Conservation (phyloP, 2,888 invertebrate species). For the Sesamia inferens region DNA sequence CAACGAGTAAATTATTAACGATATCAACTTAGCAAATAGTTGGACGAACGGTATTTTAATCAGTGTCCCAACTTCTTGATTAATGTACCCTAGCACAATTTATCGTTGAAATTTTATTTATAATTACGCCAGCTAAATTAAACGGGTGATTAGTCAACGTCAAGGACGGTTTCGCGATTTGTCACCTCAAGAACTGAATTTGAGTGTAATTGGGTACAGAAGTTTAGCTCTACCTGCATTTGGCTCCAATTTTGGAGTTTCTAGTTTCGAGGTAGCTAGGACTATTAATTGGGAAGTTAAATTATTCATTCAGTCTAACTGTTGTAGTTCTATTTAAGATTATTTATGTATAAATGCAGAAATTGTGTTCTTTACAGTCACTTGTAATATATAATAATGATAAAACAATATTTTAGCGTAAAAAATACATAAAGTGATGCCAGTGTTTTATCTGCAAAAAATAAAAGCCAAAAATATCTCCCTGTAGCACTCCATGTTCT, state of each 20-base stretch:
- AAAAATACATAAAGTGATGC: neutral
- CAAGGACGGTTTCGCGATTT: constrained; percentile 88
- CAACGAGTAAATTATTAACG: constrained; percentile 88
- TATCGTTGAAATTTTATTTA: constrained; percentile 90
- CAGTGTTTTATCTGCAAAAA: constrained; percentile 2
- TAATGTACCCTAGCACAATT: constrained; percentile 88
- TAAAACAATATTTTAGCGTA: no score
- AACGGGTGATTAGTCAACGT: constrained; percentile 89
- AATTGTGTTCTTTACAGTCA: neutral
- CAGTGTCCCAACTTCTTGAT: constrained; percentile 91
- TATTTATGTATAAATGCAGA: neutral
- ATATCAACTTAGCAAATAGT: constrained; percentile 89
- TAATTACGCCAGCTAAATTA: constrained; percentile 89
- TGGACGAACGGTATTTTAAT: constrained; percentile 90
- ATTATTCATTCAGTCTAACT: constrained; percentile 72
- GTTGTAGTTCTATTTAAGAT: constrained; percentile 28
- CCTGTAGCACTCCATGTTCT: constrained; percentile 60
- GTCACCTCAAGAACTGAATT: constrained; percentile 88
- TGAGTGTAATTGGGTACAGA: constrained; percentile 87
- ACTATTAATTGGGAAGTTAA: constrained; percentile 79
- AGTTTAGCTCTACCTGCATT: constrained; percentile 83
- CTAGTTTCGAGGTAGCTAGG: constrained; percentile 74
- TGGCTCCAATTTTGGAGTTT: constrained; percentile 80
- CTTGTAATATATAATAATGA: neutral
- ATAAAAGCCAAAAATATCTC: constrained; percentile 46